Percentiles rank a stretch among this genome's conserved stretches.
phyloP scores from a whole-genome alignment of 2,113 vertebrate species.

The Sapayoa aenigma region DNA sequence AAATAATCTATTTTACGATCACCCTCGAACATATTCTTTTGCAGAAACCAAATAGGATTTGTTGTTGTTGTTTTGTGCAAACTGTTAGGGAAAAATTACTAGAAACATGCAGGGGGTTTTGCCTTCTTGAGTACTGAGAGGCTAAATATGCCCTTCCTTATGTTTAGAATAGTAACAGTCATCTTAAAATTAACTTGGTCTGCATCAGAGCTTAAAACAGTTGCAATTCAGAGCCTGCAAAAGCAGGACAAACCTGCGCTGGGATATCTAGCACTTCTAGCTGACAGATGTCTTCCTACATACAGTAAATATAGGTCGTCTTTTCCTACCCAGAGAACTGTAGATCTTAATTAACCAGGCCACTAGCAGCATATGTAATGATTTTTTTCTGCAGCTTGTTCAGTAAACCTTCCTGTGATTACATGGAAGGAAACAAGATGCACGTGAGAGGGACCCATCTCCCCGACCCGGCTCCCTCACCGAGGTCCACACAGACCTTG shows the following conservation, averaged over 20 bases:
- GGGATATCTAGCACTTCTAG: constrained; percentile 15
- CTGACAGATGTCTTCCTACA: constrained; percentile 66
- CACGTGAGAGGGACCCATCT: neutral
- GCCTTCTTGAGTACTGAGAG: constrained; percentile 59
- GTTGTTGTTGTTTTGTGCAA: constrained; percentile 48
- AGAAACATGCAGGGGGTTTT: constrained; percentile 63
- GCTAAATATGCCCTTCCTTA: constrained; percentile 71
- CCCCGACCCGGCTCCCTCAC: neutral
- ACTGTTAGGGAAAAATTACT: constrained; percentile 65
- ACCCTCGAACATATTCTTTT: constrained; percentile 43
- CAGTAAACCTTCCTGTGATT: constrained; percentile 16
- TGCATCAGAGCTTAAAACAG: constrained; percentile 56
- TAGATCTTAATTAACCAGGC: constrained; percentile 69
- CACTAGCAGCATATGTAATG: constrained; percentile 63
- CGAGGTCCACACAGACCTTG: neutral
- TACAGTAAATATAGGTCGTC: constrained; percentile 65
- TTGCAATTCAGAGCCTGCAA: constrained; percentile 46
- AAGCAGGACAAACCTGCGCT: constrained; percentile 57
- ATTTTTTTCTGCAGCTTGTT: constrained; percentile 32
- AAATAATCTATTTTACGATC: constrained; percentile 69
- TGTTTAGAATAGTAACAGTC: constrained; percentile 70
- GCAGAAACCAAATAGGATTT: constrained; percentile 43
- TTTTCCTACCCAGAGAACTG: constrained; percentile 58
- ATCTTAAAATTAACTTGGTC: constrained; percentile 64
- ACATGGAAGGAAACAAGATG: neutral